Evolutionary conservation across 2,797 vertebrate species (phyloP).

Genomic region (Phalanger gymnotis): DNA sequence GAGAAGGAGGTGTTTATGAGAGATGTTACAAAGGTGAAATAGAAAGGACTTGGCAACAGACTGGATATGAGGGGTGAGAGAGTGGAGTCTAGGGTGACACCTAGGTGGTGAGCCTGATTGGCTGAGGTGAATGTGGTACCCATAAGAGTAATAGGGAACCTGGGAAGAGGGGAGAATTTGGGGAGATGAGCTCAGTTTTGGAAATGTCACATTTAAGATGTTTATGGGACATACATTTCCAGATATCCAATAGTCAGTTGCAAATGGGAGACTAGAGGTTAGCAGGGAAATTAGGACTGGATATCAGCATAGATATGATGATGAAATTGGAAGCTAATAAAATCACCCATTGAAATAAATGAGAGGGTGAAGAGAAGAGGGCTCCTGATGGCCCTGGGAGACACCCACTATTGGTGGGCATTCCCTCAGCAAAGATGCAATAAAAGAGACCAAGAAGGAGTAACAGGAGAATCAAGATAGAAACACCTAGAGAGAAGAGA

Average conservation of each 20-base stretch:
- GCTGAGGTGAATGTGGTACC: neutral
- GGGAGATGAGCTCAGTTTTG: too few species aligned
- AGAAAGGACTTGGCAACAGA: neutral
- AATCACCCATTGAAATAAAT: neutral
- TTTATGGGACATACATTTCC: too few species aligned
- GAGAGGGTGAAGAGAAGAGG: too few species aligned
- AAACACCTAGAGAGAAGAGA: too few species aligned
- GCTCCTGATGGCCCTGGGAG: too few species aligned
- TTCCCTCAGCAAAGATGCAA: too few species aligned
- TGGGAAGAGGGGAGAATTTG: too few species aligned
- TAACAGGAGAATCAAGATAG: too few species aligned
- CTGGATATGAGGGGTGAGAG: neutral
- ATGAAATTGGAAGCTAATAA: neutral
- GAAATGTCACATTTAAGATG: too few species aligned
- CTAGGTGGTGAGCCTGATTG: neutral
- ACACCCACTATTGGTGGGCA: neutral
- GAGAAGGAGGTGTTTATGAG: neutral
- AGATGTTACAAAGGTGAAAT: neutral
- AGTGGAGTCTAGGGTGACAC: neutral
- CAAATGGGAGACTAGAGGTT: neutral
- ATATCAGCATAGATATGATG: neutral
- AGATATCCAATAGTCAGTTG: too few species aligned
- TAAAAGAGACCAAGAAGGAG: neutral
- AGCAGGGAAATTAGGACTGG: neutral
- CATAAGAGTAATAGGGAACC: neutral